These are phyloP conservation scores for Vanessa tameamea DNA, from an alignment of 1,140 invertebrate genomes.

Conservation along the genomic window DNA sequence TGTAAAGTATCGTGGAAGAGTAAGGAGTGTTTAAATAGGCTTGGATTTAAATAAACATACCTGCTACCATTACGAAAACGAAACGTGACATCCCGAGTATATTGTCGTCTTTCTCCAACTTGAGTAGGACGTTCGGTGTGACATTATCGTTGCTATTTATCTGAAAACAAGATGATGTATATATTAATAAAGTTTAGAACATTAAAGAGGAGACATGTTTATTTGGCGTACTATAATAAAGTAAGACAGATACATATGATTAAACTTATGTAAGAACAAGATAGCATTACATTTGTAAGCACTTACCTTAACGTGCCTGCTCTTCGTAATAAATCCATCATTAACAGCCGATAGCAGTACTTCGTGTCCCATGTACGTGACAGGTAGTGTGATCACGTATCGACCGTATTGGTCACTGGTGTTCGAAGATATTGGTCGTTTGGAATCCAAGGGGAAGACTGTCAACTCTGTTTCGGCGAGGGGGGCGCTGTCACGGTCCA, in stretches of 20 bases:
- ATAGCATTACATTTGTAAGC: not conserved
- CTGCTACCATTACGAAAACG: conserved; percentile 86
- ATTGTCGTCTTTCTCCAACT: conserved; percentile 83
- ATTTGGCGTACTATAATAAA: no score
- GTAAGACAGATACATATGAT: no score
- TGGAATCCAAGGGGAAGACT: conserved; percentile 41
- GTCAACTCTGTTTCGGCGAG: conserved; percentile 43
- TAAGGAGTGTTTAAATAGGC: no score
- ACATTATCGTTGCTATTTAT: conserved; percentile 55
- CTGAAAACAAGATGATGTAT: conserved; percentile 39
- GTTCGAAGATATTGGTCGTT: conserved; percentile 39
- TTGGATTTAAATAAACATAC: conserved; percentile 66
- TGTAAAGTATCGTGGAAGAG: no score
- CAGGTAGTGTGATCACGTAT: conserved; percentile 53
- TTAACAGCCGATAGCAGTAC: conserved; percentile 44
- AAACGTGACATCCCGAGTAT: conserved; percentile 87
- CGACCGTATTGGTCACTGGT: conserved; percentile 51
- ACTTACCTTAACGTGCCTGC: conserved; percentile 59
- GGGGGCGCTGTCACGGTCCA: conserved; percentile 55
- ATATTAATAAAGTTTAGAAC: no score
- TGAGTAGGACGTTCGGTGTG: conserved; percentile 83
- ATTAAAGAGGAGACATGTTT: no score
- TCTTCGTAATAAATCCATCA: conserved; percentile 55
- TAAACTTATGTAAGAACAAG: no score
- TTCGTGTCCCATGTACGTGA: conserved; percentile 55